Conservation (phyloP, 2,888 invertebrate species). For the Osmoderma eremita region DNA sequence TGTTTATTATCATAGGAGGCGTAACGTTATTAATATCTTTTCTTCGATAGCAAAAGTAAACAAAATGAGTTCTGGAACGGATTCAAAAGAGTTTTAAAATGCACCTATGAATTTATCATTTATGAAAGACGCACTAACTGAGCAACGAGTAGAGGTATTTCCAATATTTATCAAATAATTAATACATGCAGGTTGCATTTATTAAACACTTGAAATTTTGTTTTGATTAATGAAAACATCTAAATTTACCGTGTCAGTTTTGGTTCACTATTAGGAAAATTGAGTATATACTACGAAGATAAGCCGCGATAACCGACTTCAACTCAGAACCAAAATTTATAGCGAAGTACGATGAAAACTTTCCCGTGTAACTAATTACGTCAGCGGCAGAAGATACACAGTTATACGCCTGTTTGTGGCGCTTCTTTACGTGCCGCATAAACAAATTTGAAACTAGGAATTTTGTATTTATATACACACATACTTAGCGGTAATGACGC, state of each 20-base stretch:
- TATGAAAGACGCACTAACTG: too few relatives aligned
- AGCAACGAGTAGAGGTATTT: too few relatives aligned
- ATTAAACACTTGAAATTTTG: not conserved
- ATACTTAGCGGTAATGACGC: conserved; percentile 3
- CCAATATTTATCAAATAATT: too few relatives aligned
- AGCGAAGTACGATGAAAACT: conserved; percentile 7
- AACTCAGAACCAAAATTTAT: not conserved
- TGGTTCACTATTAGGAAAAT: not conserved
- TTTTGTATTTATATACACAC: conserved; percentile 2
- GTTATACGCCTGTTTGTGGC: not conserved
- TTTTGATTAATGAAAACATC: too few relatives aligned
- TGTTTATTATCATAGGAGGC: too few relatives aligned
- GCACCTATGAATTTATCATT: too few relatives aligned
- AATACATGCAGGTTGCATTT: too few relatives aligned
- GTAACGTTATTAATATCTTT: too few relatives aligned
- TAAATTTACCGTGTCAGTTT: not conserved
- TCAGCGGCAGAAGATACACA: conserved; percentile 9
- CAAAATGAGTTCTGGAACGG: too few relatives aligned
- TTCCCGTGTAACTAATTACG: not conserved
- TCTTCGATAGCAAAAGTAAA: too few relatives aligned
- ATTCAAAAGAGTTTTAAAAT: too few relatives aligned
- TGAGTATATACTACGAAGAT: not conserved
- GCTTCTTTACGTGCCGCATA: not conserved
- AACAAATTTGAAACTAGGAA: conserved; percentile 25
- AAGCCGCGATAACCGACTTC: too few relatives aligned